Percentiles rank a stretch among this genome's conserved stretches.
Evolutionary conservation across 92 coral and sea anemone species (phyloP).

Genomic region (Porites divaricata): DNA sequence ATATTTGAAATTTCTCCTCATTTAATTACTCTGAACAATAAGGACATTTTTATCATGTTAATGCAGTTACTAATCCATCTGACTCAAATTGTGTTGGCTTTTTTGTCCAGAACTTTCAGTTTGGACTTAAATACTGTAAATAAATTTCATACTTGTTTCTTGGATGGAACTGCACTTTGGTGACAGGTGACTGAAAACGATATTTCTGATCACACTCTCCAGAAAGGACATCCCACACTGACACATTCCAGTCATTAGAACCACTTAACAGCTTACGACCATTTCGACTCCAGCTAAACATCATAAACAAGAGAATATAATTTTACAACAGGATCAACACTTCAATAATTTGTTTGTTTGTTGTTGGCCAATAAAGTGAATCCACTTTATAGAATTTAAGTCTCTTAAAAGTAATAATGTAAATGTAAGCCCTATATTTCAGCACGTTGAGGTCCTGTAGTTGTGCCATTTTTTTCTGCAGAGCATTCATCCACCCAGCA

Average conservation of each 20-base stretch:
- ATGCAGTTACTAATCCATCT: no score
- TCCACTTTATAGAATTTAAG: no score
- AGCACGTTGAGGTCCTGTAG: no score
- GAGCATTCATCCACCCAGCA: no score
- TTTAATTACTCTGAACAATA: no score
- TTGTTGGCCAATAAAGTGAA: no score
- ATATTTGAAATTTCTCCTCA: no score
- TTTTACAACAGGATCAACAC: background rate
- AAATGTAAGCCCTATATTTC: no score
- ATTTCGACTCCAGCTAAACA: constrained; percentile 97
- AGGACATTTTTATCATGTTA: no score
- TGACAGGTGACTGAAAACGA: constrained; percentile 94
- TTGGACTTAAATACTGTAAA: background rate
- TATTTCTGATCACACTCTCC: constrained; percentile 98
- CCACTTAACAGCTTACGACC: constrained; percentile 95
- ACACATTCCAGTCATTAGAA: constrained; percentile 96
- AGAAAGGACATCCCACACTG: constrained; percentile 96
- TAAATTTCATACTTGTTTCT: constrained; percentile 87
- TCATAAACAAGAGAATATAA: background rate
- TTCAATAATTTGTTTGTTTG: background rate
- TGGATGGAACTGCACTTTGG: constrained; percentile 99
- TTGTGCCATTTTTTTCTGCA: no score
- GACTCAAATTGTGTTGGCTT: background rate
- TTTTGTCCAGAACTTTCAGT: background rate
- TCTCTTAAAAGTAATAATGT: no score